Conservation (phyloP, 2,113 vertebrate species). For the Barbus barbus region DNA sequence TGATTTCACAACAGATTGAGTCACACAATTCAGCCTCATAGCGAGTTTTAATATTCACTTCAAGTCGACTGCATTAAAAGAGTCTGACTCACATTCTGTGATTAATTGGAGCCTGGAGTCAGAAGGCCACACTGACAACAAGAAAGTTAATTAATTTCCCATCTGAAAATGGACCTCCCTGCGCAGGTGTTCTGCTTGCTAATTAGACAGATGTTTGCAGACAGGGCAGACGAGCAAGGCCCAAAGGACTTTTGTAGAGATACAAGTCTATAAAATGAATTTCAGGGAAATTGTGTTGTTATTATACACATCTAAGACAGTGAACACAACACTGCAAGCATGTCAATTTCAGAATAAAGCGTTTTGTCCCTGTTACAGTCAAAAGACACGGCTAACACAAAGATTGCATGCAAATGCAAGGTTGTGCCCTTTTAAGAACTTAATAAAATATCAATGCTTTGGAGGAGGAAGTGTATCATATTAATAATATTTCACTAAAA, state of each 20-base stretch:
- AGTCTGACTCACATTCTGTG: constrained; percentile 14
- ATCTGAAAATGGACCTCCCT: constrained; percentile 12
- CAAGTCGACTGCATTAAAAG: background rate
- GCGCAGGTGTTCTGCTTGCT: background rate
- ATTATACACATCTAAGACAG: background rate
- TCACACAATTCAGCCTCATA: background rate
- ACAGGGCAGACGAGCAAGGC: background rate
- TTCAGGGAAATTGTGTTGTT: background rate
- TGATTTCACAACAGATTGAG: constrained; percentile 8
- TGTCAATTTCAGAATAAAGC: background rate
- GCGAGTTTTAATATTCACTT: background rate
- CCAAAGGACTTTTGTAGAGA: background rate
- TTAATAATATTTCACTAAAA: no score
- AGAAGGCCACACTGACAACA: background rate
- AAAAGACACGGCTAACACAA: background rate
- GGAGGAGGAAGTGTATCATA: no score
- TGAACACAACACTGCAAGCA: background rate
- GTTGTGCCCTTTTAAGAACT: background rate
- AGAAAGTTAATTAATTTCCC: constrained; percentile 6
- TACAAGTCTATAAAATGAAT: background rate
- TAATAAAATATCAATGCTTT: background rate
- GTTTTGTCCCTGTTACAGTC: background rate
- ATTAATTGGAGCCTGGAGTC: constrained; percentile 31
- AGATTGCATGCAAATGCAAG: background rate
- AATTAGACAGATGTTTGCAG: constrained; percentile 24